Base-by-base conservation (phyloP, 2,888 invertebrate species). In the Rambutsinella grinnellia region DNA sequence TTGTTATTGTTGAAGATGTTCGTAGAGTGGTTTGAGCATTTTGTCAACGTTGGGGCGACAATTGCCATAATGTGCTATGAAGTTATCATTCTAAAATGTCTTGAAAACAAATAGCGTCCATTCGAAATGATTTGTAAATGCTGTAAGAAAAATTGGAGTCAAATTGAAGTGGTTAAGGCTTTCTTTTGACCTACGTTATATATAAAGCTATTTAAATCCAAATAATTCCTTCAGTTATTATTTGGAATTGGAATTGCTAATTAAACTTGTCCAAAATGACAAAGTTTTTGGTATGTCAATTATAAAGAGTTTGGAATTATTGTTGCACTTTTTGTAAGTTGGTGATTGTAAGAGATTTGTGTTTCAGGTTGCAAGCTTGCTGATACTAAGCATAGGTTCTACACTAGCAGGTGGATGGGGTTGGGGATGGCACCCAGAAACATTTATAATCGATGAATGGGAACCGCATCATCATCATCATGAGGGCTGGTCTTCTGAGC, bases 361-460 rank as follows among this genome's bases (percentile, higher is more conserved):
- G 19, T 19, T 19, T n/a, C 19, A 47, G 61, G 47, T 19, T 49
- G 49, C n/a, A n/a, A n/a, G n/a, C n/a, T n/a, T n/a, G n/a, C n/a
- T n/a, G n/a, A n/a, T n/a, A n/a, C n/a, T n/a, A n/a, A n/a, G n/a
- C n/a, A n/a, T n/a, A n/a, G n/a, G n/a, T n/a, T n/a, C n/a, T n/a
- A n/a, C n/a, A 19, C 49, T 17, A 49, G 49, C n/a, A 17, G n/a
- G 5, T 17, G n/a, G 49, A n/a, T 10, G n/a, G 19, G 65, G 65
- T 1, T 63, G 63, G 63, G 51, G 36, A n/a, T 53, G 53, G 1
- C 63, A 51, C 1, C 28, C 62, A n/a, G 26, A 19, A 3, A 56
- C n/a, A 28, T n/a, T 13, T n/a, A 36, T 19, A 36, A 5, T 17
- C 13, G 8, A n/a, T 36, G 36, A 23, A 28, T 24, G 26, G 19